Evolutionary conservation across 2,113 vertebrate genomes (phyloP).

Genomic region (Amblyornis subalaris): DNA sequence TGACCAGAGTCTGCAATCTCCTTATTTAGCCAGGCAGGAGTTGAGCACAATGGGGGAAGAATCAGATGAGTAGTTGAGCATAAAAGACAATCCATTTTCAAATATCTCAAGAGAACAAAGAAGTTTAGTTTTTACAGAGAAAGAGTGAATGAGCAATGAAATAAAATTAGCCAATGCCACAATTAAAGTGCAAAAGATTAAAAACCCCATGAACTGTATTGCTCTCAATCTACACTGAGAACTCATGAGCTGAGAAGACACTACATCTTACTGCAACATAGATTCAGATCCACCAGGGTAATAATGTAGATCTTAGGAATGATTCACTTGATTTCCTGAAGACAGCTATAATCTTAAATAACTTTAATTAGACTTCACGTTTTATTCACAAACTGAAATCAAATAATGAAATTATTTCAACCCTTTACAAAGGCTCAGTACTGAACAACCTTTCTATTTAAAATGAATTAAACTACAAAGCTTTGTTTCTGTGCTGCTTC

Average conservation of each 20-base stretch:
- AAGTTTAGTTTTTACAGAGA: not conserved
- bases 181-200: not conserved
- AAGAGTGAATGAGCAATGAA: not conserved
- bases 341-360: conserved; percentile 20
- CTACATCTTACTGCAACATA: not conserved
- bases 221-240: not conserved
- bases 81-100: not conserved
- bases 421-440: conserved; percentile 19
- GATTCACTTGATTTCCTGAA: not conserved
- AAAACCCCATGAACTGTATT: not conserved
- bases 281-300: not conserved
- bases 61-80: not conserved
- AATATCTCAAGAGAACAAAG: not conserved
- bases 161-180: not conserved
- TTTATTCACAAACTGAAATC: conserved; percentile 28
- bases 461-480: conserved; percentile 47
- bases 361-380: conserved; percentile 13
- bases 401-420: conserved; percentile 27
- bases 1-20: not conserved
- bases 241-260: not conserved
- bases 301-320: not conserved
- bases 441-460: not conserved
- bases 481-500: not conserved
- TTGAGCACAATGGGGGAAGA: not conserved
- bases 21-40: not conserved